Evolutionary conservation across 1,140 invertebrate genomes (phyloP).

Genomic region (Caenorhabditis inopinata): DNA sequence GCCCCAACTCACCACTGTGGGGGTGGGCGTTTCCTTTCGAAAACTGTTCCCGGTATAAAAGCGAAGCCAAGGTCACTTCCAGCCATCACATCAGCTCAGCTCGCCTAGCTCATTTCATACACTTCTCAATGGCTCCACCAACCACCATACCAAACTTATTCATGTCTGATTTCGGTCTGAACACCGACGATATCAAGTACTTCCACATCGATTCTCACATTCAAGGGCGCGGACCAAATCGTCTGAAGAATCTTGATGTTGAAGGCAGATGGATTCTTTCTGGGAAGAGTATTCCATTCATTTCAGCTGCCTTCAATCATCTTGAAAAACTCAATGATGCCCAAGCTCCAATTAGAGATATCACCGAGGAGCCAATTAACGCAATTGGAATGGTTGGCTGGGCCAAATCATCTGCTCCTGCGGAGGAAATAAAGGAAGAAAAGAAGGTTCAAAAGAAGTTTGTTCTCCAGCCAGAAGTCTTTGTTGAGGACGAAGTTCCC

Average conservation of each 20-base stretch:
- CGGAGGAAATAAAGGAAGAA: conserved; percentile 34
- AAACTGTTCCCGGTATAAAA: conserved; percentile 26
- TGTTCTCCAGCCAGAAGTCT: conserved; percentile 34
- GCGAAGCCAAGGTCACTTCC: conserved; percentile 23
- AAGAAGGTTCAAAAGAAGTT: conserved; percentile 38
- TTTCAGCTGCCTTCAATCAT: conserved; percentile 53
- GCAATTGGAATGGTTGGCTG: conserved; percentile 53
- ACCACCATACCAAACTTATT: conserved; percentile 33
- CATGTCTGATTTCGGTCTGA: conserved; percentile 49
- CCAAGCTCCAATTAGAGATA: conserved; percentile 45
- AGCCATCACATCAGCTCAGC: conserved; percentile 29
- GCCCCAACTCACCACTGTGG: background rate
- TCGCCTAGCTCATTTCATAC: conserved; percentile 5
- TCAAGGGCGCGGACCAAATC: conserved; percentile 47
- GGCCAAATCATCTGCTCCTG: conserved; percentile 39
- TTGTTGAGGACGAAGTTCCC: conserved; percentile 45
- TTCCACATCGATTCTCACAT: conserved; percentile 47
- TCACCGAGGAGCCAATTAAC: conserved; percentile 47
- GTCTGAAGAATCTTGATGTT: conserved; percentile 50
- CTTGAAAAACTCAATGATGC: conserved; percentile 50
- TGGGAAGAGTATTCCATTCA: conserved; percentile 52
- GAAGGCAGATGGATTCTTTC: conserved; percentile 50
- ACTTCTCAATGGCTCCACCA: conserved; percentile 39
- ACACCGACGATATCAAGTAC: conserved; percentile 49
- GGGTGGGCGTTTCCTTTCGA: conserved; percentile 17